Evolutionary conservation across 2,888 invertebrate genomes (phyloP).

Genomic region (Drosophila atripex): DNA sequence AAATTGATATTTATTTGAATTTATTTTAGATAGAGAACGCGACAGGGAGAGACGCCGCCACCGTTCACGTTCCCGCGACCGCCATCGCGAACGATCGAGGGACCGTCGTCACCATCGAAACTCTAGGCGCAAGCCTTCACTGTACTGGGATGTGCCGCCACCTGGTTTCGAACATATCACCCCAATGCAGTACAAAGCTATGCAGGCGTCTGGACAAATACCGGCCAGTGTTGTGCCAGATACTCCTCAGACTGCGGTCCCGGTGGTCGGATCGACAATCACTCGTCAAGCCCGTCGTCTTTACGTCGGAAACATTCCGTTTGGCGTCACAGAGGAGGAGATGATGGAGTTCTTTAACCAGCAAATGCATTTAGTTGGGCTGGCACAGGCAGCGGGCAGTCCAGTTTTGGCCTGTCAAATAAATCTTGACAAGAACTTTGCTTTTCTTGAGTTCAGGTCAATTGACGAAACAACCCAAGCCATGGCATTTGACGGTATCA

Average conservation of each 20-base stretch:
- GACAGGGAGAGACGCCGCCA: constrained; percentile 69
- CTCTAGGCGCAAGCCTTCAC: constrained; percentile 92
- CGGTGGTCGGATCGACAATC: constrained; percentile 98
- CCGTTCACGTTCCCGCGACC: constrained; percentile 72
- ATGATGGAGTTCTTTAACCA: constrained; percentile 99
- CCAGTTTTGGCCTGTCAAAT: constrained; percentile 99
- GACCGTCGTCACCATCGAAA: constrained; percentile 84
- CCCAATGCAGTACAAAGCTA: constrained; percentile 95
- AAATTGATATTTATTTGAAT: background rate
- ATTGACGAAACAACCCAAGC: constrained; percentile 99
- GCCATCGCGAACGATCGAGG: constrained; percentile 71
- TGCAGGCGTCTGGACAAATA: constrained; percentile 97
- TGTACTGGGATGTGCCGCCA: constrained; percentile 99
- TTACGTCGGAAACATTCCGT: constrained; percentile 99
- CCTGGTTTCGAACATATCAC: constrained; percentile 99
- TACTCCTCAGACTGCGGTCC: constrained; percentile 96
- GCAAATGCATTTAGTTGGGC: constrained; percentile 98
- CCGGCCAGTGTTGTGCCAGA: constrained; percentile 96
- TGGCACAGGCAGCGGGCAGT: constrained; percentile 99
- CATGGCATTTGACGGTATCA: constrained; percentile 99
- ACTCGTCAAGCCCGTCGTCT: constrained; percentile 96
- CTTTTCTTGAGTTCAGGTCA: constrained; percentile 97
- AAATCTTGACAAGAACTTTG: constrained; percentile 99
- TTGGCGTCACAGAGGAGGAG: constrained; percentile 98
- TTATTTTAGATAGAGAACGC: constrained; percentile 59